These are phyloP conservation scores for Malurus leucopterus DNA, from an alignment of 2,797 vertebrate genomes.

Conservation along the genomic window DNA sequence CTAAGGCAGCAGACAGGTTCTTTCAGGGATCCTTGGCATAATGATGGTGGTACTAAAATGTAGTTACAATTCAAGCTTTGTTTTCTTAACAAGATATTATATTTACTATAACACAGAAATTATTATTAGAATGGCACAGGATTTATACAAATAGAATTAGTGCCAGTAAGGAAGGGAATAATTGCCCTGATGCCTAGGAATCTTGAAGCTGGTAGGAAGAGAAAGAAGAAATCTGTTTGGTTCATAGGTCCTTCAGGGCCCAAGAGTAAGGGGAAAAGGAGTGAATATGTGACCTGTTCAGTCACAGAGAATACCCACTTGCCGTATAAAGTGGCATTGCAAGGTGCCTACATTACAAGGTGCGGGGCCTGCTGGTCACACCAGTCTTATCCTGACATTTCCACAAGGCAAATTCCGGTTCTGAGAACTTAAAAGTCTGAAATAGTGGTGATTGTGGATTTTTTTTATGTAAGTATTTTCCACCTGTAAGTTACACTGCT, in stretches of 20 bases:
- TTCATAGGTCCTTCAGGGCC: neutral
- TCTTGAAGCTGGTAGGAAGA: neutral
- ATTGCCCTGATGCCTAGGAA: rapidly evolving
- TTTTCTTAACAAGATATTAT: neutral
- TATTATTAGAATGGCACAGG: neutral
- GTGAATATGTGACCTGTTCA: rapidly evolving
- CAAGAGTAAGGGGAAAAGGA: neutral
- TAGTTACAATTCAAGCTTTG: neutral
- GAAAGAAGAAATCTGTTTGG: neutral
- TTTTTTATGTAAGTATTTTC: neutral
- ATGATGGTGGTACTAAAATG: neutral
- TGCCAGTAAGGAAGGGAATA: neutral
- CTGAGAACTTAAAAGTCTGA: neutral
- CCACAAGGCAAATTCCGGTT: neutral
- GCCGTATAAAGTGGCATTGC: neutral
- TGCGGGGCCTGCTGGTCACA: rapidly evolving
- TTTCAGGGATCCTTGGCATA: neutral
- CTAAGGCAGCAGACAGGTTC: neutral
- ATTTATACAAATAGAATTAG: neutral
- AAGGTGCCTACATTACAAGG: neutral
- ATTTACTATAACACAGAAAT: neutral
- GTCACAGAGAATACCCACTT: neutral
- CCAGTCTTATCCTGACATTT: neutral
- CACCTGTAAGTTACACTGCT: neutral
- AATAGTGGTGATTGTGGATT: neutral